Evolutionary conservation across 2,888 invertebrate genomes (phyloP), one percentile per base, ranked within the genome.

Genomic region (Schrankia costaestrigalis): DNA sequence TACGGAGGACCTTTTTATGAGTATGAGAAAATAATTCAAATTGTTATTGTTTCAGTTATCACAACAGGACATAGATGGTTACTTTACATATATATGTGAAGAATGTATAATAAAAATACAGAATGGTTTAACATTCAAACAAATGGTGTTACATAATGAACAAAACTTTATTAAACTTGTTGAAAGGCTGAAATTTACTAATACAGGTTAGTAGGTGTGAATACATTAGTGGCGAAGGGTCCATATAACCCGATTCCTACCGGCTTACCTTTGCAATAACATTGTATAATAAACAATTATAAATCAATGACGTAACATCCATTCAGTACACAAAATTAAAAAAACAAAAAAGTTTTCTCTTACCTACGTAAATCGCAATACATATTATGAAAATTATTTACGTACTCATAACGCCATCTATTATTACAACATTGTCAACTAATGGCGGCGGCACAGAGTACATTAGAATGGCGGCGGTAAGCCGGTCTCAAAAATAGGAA

Each of bases 71-170:
- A 22, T 10, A 11, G 12, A 29, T 7, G 26, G 25, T 1, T 17
- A 12, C 5, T 19, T 15, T 2, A 15, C 21, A 0, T 15, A 43
- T 0, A 71, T 78, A 6, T 78, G 78, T 35, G 60, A 70, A 1
- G 44, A 45, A 0, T 79, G 79, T 24, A 51, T 70, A 1, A 3
- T 2, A 1, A 57, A 41, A 9, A 46, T 78, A 1, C 46, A 56
- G 8, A 61, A 66, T 0, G 70, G 73, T 0, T 19, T 31, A 0
- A 12, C n/a, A 0, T 78, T 78, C 35, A 75, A 71, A 48, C 35
- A 49, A 1, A 64, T 56, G 46, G 64, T 76, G 1, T 0, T 64
- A 1, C 34, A 42, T 1, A 71, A 60, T 31, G 53, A 69, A 18
- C 27, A 45, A 9, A 42, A 27, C 2, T 54, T 67, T 24, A 1